Evolutionary conservation across 2,797 vertebrate species (phyloP).

Genomic region (Heterohyrax brucei): DNA sequence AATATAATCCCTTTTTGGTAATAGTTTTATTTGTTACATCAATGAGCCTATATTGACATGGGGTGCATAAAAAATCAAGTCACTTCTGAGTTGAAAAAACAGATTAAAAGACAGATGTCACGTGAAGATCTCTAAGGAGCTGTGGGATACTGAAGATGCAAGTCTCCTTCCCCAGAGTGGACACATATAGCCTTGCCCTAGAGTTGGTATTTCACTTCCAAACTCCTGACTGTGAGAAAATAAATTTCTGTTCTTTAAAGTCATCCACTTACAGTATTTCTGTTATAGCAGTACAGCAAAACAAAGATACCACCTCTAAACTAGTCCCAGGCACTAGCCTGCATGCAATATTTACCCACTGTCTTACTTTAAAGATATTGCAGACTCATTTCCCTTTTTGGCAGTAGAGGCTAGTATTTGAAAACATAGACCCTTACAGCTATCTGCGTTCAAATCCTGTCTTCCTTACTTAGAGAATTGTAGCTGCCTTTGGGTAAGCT

Average conservation of each 20-base stretch:
- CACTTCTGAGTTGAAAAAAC: background rate
- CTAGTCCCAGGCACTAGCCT: background rate
- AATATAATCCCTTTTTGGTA: background rate
- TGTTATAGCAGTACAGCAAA: background rate
- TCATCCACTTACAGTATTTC: background rate
- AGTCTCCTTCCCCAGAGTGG: background rate
- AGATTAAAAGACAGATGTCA: background rate
- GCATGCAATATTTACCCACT: background rate
- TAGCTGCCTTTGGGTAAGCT: background rate
- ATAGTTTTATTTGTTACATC: background rate
- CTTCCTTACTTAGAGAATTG: background rate
- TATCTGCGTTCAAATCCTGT: background rate
- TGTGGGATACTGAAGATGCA: background rate
- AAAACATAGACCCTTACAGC: background rate
- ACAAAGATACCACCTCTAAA: background rate
- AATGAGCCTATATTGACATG: background rate
- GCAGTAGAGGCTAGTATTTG: background rate
- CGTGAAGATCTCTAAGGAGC: background rate
- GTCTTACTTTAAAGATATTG: background rate
- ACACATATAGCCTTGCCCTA: background rate
- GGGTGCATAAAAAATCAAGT: background rate
- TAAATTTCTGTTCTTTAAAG: background rate
- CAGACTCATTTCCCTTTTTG: background rate
- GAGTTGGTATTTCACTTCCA: background rate
- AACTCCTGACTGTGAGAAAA: background rate